Conservation (phyloP, 1,140 invertebrate species). For the Heterodera carotae region DNA sequence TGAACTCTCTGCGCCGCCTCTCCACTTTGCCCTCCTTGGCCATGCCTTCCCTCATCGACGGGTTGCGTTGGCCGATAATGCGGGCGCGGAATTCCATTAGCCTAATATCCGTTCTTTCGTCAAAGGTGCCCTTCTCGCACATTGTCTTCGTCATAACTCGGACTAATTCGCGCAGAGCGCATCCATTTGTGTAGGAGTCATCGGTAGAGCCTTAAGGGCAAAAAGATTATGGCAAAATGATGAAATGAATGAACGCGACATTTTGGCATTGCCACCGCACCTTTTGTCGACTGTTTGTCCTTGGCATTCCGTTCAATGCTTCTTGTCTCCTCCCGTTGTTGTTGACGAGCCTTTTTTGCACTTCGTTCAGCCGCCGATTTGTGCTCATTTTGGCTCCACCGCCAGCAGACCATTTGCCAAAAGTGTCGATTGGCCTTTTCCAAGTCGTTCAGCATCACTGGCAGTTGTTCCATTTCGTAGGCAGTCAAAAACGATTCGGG, state of each 20-base stretch:
- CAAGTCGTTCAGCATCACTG: slow-evolving; percentile 54
- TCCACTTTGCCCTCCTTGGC: slow-evolving; percentile 26
- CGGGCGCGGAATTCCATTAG: slow-evolving; percentile 43
- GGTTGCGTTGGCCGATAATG: slow-evolving; percentile 28
- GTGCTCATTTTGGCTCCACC: slow-evolving; percentile 29
- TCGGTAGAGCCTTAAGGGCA: background rate
- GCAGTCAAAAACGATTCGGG: slow-evolving; percentile 44
- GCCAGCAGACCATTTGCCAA: slow-evolving; percentile 56
- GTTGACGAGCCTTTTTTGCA: background rate
- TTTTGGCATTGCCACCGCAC: too few relatives aligned
- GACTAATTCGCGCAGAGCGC: slow-evolving; percentile 41
- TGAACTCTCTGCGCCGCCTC: slow-evolving; percentile 16
- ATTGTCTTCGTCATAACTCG: slow-evolving; percentile 40
- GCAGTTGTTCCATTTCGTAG: slow-evolving; percentile 57
- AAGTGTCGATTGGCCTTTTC: slow-evolving; percentile 47
- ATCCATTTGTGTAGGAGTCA: slow-evolving; percentile 43
- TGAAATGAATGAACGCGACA: background rate
- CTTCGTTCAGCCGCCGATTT: background rate
- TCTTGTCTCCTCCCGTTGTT: slow-evolving; percentile 8
- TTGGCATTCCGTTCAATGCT: background rate
- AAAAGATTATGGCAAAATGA: too few relatives aligned
- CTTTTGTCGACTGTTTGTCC: slow-evolving; percentile 10
- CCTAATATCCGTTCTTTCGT: slow-evolving; percentile 32
- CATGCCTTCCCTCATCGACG: background rate
- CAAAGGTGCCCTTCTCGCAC: slow-evolving; percentile 50